Evolutionary conservation across 30 jellyfish, hydroid and myxozoan genomes (phyloP).

Genomic region (Turritopsis dohrnii): DNA sequence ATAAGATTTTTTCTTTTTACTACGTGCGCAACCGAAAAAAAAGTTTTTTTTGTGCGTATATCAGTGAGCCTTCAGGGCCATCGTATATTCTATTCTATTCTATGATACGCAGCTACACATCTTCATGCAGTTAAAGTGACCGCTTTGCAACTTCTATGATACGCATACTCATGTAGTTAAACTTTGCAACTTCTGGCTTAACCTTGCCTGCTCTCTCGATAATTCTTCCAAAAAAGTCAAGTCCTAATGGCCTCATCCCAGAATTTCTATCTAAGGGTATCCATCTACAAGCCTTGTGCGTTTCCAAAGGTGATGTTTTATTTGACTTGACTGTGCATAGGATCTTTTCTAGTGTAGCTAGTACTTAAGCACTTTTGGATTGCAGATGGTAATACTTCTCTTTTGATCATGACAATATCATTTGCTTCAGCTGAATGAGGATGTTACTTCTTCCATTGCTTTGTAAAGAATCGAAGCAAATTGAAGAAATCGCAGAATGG

Average conservation of each 20-base stretch:
- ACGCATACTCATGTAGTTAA: too few species aligned
- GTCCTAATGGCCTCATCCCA: background rate
- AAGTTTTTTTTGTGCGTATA: too few species aligned
- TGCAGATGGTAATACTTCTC: background rate
- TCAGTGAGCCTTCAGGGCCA: too few species aligned
- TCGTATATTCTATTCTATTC: too few species aligned
- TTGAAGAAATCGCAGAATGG: too few species aligned
- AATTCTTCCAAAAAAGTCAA: background rate
- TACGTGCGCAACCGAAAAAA: too few species aligned
- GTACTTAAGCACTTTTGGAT: background rate
- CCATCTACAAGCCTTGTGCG: background rate
- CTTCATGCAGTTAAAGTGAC: too few species aligned
- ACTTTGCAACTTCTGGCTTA: background rate
- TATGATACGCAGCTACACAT: too few species aligned
- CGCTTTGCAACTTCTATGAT: too few species aligned
- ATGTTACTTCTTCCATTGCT: background rate
- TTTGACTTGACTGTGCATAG: background rate
- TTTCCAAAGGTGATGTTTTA: background rate
- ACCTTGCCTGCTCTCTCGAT: background rate
- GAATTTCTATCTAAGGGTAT: background rate
- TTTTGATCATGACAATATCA: background rate
- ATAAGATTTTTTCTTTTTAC: too few species aligned
- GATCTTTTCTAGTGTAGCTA: too few species aligned
- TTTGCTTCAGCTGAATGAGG: background rate
- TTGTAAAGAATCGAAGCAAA: too few species aligned